A percentile compares a stretch with the other conserved stretches of the same genome.
Conservation (phyloP, 2,113 vertebrate species). For the Tachysurus vachellii region DNA sequence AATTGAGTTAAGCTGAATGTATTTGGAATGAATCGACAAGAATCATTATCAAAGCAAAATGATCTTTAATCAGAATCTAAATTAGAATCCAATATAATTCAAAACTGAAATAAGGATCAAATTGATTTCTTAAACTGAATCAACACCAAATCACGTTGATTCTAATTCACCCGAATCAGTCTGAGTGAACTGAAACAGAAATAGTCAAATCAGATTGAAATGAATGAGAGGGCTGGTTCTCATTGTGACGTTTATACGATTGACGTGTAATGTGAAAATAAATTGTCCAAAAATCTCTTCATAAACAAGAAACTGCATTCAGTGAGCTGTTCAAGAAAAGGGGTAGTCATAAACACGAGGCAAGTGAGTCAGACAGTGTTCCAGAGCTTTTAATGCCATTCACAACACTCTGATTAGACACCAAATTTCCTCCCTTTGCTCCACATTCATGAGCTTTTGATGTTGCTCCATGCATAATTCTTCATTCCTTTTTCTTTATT, state of each 20-base stretch:
- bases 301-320: slow-evolving; percentile 1
- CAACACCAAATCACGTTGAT: not conserved
- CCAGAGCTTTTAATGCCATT: slow-evolving; percentile 41
- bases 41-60: not conserved
- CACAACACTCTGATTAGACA: slow-evolving; percentile 59
- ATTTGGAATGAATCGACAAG: not conserved
- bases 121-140: not conserved
- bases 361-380: slow-evolving; percentile 44
- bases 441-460: slow-evolving; percentile 69
- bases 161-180: not conserved
- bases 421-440: slow-evolving; percentile 59
- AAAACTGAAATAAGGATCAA: not conserved
- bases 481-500: slow-evolving; percentile 66
- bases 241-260: not conserved
- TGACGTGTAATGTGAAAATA: not conserved
- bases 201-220: not conserved
- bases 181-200: not conserved
- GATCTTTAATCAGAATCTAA: not conserved
- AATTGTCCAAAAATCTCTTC: not conserved
- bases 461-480: slow-evolving; percentile 50
- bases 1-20: not conserved
- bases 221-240: not conserved
- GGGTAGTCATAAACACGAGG: slow-evolving; percentile 49
- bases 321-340: not conserved
- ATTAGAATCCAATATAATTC: not conserved